Evolutionary conservation across 2,888 invertebrate genomes (phyloP).

Genomic region (Nysson spinosus): DNA sequence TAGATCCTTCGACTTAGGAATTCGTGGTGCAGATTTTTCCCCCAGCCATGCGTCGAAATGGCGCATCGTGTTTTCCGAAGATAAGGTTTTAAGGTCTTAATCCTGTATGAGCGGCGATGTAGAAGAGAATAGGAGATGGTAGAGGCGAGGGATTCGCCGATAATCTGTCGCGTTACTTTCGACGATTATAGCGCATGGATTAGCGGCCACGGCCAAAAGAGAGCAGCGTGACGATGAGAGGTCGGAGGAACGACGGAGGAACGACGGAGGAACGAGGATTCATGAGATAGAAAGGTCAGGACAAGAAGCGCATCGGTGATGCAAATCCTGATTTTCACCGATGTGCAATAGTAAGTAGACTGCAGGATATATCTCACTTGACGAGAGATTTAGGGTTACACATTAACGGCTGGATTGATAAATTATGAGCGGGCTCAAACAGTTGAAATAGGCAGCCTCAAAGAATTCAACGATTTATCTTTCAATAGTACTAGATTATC

Average conservation of each 20-base stretch:
- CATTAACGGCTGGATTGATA: constrained; percentile 21
- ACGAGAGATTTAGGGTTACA: constrained; percentile 28
- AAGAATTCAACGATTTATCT: too few relatives aligned
- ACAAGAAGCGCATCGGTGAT: constrained; percentile 19
- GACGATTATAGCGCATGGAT: constrained; percentile 54
- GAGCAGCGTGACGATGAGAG: constrained; percentile 17
- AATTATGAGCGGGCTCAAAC: constrained; percentile 23
- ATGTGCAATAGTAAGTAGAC: not conserved
- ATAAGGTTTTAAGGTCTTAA: constrained; percentile 64
- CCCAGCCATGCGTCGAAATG: constrained; percentile 18
- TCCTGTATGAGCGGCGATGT: constrained; percentile 34
- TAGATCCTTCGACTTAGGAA: too few relatives aligned
- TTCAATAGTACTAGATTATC: too few relatives aligned
- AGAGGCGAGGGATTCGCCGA: constrained; percentile 37
- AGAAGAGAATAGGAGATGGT: constrained; percentile 29
- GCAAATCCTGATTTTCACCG: constrained; percentile 8
- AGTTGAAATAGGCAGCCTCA: too few relatives aligned
- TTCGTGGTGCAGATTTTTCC: constrained; percentile 27
- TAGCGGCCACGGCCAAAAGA: constrained; percentile 37
- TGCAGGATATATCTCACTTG: constrained; percentile 27
- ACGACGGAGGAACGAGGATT: constrained; percentile 13
- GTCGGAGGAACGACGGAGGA: constrained; percentile 8
- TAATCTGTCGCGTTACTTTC: constrained; percentile 57
- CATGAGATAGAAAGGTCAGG: constrained; percentile 29
- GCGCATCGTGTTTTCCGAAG: constrained; percentile 57